Base-by-base conservation (phyloP, 2,113 vertebrate species). In the Callaeas wilsoni region DNA sequence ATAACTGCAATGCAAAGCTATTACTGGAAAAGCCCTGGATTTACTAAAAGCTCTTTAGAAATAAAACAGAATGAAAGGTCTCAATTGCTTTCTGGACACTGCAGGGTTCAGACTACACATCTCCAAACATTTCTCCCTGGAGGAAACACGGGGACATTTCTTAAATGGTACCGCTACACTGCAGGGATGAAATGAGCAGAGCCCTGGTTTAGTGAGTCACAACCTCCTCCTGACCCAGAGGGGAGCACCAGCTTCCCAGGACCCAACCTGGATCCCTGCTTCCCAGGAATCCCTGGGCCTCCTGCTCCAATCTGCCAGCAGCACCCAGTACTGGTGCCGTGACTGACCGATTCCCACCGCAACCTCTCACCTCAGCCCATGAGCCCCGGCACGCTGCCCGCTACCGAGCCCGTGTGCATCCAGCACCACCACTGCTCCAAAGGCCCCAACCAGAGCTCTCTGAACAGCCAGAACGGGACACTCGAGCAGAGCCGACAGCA, bases 351-450 rank as follows among this genome's bases (percentile, higher is more conserved):
- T 10, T 49, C 33, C 74, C 74, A 74, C n/a, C 1, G 0, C 13
- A 16, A 49, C 42, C 74, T 82, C 87, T n/a, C 9, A 14, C 13
- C 75, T 64, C 7, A 2, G 20, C 42, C 59, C 74, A 10, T 1
- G 42, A 64, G 55, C 12, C 21, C 35, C 1, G 7, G 62, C 65
- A 65, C 13, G 5, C 46, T 46, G 74, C 47, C 77, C 0, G 1
- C 15, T 13, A 6, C 56, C 0, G 3, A 56, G 50, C 19, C 5
- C 3, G 6, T 0, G 2, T 0, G 20, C 25, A 37, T 12, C 71
- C 6, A 5, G 41, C 91, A 84, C 65, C 85, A 9, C 1, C 21
- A 1, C 41, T 7, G 41, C 7, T 15, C 53, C 39, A 59, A 29
- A 32, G 1, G 14, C 79, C 47, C 22, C 23, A 42, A 56, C 27